phyloP scores from a whole-genome alignment of 2,888 invertebrate species.

The Cheilosia soror region DNA sequence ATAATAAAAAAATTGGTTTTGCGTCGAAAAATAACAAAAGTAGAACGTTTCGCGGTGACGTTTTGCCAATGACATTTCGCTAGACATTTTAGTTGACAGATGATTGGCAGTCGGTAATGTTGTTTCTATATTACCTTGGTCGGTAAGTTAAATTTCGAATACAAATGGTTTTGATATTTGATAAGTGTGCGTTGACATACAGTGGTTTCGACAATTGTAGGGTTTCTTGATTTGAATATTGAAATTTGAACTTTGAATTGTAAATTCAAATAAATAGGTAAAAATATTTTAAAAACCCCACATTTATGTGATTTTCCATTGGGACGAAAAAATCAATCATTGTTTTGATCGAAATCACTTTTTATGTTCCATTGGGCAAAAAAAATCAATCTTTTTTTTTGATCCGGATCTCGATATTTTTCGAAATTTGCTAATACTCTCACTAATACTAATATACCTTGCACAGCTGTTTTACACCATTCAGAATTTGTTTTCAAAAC shows the following conservation, averaged over 20 bases:
- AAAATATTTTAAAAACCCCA: too few species aligned
- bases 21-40: conserved; percentile 39
- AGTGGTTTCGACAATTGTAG: conserved; percentile 17
- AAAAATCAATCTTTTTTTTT: too few species aligned
- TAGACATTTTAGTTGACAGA: not conserved
- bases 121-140: not conserved
- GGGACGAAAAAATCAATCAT: too few species aligned
- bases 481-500: too few species aligned
- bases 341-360: too few species aligned
- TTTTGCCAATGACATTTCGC: conserved; percentile 22
- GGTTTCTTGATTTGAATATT: conserved; percentile 25
- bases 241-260: conserved; percentile 13
- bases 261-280: too few species aligned
- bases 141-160: not conserved
- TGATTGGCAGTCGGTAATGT: not conserved
- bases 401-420: too few species aligned
- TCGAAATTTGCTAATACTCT: too few species aligned
- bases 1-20: conserved; percentile 27
- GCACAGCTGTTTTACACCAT: too few species aligned
- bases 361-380: too few species aligned
- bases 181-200: conserved; percentile 17
- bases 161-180: not conserved
- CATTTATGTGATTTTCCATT: too few species aligned
- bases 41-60: conserved; percentile 39
- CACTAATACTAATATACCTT: too few species aligned